A percentile compares a stretch with the other conserved stretches of the same genome.
phyloP scores from a whole-genome alignment of 2,113 vertebrate genomes.

The Lathamus discolor region DNA sequence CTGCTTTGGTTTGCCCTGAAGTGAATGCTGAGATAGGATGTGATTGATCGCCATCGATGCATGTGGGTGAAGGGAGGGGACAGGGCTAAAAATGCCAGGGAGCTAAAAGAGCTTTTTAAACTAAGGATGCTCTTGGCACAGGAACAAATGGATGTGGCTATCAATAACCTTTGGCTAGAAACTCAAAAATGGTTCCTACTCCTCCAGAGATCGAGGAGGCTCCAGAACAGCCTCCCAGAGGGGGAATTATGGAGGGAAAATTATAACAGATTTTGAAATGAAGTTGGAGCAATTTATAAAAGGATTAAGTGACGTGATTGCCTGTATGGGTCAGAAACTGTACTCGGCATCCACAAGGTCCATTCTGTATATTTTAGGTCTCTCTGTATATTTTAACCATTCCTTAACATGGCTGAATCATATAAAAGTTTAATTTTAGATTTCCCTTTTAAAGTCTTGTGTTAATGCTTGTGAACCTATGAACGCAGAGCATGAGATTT shows the following conservation, averaged over 20 bases:
- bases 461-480: neutral
- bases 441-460: neutral
- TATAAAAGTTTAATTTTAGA: neutral
- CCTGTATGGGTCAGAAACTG: neutral
- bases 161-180: slow-evolving; percentile 17
- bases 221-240: slow-evolving; percentile 4
- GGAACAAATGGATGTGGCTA: slow-evolving; percentile 19
- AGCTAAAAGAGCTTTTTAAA: slow-evolving; percentile 3
- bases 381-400: neutral
- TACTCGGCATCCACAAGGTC: neutral
- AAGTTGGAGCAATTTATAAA: slow-evolving; percentile 2
- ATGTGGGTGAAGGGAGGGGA: neutral
- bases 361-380: neutral
- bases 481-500: neutral
- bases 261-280: slow-evolving; percentile 21
- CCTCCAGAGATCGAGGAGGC: neutral
- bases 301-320: neutral
- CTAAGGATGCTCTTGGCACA: neutral
- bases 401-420: neutral
- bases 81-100: neutral
- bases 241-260: neutral
- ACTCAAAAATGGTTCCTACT: slow-evolving; percentile 5
- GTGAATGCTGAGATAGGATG: neutral
- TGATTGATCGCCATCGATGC: neutral
- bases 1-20: neutral